These are phyloP conservation scores for Mustela nigripes DNA, from an alignment of 2,113 vertebrate species.

Conservation along the genomic window DNA sequence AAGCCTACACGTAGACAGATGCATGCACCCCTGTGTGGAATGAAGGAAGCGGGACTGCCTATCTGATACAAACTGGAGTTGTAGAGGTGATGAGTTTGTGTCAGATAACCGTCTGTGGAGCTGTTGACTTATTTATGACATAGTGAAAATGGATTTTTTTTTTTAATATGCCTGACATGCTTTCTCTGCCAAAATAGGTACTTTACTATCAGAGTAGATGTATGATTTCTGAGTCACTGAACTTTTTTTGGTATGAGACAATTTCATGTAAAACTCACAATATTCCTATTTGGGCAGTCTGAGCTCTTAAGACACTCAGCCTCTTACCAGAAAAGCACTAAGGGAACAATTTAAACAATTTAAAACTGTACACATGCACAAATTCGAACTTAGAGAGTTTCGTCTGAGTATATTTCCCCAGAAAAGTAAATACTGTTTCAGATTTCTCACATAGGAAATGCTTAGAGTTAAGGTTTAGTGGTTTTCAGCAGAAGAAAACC, in stretches of 20 bases:
- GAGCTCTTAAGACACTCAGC: not conserved
- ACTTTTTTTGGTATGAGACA: not conserved
- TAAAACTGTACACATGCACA: not conserved
- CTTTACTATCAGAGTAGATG: not conserved
- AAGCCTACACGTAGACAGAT: not conserved
- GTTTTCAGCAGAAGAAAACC: not conserved
- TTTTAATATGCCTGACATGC: not conserved
- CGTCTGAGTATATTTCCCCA: not conserved
- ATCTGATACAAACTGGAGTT: not conserved
- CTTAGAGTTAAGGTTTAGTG: not conserved
- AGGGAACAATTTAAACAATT: not conserved
- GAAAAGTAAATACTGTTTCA: constrained; percentile 39
- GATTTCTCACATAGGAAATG: not conserved
- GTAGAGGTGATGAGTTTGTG: not conserved
- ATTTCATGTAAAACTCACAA: not conserved
- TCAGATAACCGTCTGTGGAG: not conserved
- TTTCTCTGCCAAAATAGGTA: constrained; percentile 32
- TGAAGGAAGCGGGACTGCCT: not conserved
- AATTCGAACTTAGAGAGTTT: not conserved
- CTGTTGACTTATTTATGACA: not conserved
- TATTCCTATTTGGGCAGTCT: not conserved
- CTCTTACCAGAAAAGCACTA: not conserved
- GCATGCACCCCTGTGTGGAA: not conserved
- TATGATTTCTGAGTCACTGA: constrained; percentile 63
- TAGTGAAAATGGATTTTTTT: constrained; percentile 8